These are phyloP conservation scores for Ivindomyrus marchei DNA, from an alignment of 2,113 vertebrate genomes.

Conservation along the genomic window DNA sequence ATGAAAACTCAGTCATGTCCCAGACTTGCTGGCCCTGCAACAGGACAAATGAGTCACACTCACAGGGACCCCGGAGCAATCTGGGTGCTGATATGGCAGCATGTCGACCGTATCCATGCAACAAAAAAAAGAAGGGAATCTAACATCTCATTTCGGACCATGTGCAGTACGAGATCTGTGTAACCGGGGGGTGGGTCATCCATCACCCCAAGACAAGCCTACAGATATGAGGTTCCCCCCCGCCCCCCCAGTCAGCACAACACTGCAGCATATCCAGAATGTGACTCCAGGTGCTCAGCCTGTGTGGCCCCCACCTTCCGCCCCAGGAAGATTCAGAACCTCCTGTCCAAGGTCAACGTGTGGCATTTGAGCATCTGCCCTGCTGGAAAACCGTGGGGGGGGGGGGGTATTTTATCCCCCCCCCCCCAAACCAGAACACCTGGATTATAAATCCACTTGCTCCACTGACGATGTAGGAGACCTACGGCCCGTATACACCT, in stretches of 20 bases:
- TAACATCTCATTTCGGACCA: not conserved
- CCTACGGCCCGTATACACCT: not conserved
- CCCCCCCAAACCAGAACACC: not conserved
- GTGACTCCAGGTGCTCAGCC: constrained; percentile 46
- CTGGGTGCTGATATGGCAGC: not conserved
- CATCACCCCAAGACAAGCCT: not conserved
- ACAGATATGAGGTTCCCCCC: not conserved
- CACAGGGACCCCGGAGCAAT: not conserved
- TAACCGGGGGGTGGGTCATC: not conserved
- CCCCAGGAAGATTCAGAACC: constrained; percentile 23
- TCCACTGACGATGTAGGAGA: not conserved
- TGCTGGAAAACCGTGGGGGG: not conserved
- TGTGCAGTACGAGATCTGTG: not conserved
- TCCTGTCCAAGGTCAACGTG: constrained; percentile 23
- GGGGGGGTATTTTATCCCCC: no score
- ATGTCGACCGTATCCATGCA: no score
- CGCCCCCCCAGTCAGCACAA: not conserved
- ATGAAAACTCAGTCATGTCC: not conserved
- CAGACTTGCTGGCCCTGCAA: not conserved
- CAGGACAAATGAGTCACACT: not conserved
- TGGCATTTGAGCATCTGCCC: not conserved
- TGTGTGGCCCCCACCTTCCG: constrained; percentile 44
- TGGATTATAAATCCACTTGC: not conserved
- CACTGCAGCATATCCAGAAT: constrained; percentile 42
- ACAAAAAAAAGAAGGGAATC: no score